phyloP scores from a whole-genome alignment of 2,888 invertebrate genomes.

The Vanessa cardui region DNA sequence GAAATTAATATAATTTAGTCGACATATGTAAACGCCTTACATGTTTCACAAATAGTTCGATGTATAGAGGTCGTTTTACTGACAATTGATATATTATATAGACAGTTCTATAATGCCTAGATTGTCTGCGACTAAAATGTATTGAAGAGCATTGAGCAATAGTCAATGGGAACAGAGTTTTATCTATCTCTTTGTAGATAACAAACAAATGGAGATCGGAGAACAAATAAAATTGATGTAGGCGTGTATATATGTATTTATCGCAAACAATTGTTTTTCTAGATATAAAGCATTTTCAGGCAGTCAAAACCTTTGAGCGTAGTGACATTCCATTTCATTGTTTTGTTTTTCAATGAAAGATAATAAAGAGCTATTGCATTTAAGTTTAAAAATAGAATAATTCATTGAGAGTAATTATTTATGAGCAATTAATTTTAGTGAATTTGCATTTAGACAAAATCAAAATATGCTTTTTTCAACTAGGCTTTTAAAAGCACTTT shows the following conservation, averaged over 20 bases:
- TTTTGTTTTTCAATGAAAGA: background rate
- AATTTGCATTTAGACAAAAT: too few species aligned
- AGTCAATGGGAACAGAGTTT: constrained; percentile 25
- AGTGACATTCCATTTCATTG: background rate
- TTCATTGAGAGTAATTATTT: background rate
- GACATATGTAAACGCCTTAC: too few species aligned
- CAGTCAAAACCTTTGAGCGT: background rate
- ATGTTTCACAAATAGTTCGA: too few species aligned
- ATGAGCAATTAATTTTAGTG: too few species aligned
- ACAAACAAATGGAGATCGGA: constrained; percentile 23
- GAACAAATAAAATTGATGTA: constrained; percentile 11
- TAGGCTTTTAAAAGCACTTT: too few species aligned
- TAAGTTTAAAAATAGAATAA: background rate
- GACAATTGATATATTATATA: constrained; percentile 15
- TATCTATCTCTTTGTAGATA: constrained; percentile 35
- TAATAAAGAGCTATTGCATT: background rate
- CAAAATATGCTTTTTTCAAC: too few species aligned
- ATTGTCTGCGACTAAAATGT: constrained; percentile 23
- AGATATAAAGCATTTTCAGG: constrained; percentile 7
- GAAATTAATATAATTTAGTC: too few species aligned
- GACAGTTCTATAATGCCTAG: constrained; percentile 19
- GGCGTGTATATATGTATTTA: constrained; percentile 7
- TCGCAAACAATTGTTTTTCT: background rate
- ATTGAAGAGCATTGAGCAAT: constrained; percentile 24
- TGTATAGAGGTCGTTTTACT: constrained; percentile 9